These are phyloP conservation scores for Dromococcyx pavoninus DNA, from an alignment of 2,797 vertebrate species.

Conservation along the genomic window DNA sequence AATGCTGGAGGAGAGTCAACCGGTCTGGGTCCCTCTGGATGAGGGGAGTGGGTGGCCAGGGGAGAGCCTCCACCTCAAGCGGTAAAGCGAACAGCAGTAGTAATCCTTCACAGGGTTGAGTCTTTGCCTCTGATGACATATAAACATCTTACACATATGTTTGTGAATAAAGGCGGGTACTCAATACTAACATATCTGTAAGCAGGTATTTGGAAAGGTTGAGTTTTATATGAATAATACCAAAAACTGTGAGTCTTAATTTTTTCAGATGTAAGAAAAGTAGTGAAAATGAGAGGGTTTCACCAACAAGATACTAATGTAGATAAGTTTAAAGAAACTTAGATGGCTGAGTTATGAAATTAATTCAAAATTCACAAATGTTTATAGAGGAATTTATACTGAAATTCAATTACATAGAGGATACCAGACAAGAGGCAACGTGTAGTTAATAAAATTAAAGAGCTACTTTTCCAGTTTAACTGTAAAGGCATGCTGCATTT, in stretches of 20 bases:
- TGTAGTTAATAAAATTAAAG: neutral
- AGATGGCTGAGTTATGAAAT: neutral
- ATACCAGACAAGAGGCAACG: neutral
- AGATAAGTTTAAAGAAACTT: neutral
- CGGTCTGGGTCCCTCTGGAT: neutral
- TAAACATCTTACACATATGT: fast-evolving
- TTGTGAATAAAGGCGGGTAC: neutral
- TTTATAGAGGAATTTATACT: neutral
- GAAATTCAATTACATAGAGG: neutral
- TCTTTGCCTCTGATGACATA: neutral
- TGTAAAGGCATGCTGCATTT: neutral
- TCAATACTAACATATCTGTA: neutral
- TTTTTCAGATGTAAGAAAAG: neutral
- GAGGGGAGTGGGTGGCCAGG: neutral
- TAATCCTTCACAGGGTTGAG: neutral
- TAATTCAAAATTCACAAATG: neutral
- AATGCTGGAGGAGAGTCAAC: neutral
- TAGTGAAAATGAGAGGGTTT: neutral
- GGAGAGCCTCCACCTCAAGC: neutral
- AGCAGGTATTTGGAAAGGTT: neutral
- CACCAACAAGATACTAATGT: neutral
- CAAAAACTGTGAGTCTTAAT: neutral
- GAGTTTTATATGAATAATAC: neutral
- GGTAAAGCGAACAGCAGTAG: neutral
- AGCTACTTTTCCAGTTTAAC: neutral